Percentiles rank a stretch among this genome's conserved stretches.
These are phyloP conservation scores for Sebastes iracundus DNA, from an alignment of 2,797 vertebrate species.

Conservation along the genomic window DNA sequence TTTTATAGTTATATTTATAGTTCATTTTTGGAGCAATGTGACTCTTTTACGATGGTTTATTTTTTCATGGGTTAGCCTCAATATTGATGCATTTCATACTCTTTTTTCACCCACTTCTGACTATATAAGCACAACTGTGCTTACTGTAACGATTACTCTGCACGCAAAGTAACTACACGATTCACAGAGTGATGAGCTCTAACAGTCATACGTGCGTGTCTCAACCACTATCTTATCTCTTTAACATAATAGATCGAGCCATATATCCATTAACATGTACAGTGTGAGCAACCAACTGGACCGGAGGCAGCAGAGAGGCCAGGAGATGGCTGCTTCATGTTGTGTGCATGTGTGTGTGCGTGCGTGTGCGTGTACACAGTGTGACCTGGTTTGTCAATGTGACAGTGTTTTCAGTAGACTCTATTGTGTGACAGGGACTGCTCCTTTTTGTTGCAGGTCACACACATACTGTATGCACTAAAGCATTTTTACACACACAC, in stretches of 20 bases:
- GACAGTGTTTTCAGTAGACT: neutral
- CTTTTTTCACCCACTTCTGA: neutral
- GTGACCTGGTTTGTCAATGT: neutral
- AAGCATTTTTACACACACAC: neutral
- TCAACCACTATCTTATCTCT: neutral
- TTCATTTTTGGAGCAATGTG: neutral
- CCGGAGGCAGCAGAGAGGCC: constrained; percentile 2
- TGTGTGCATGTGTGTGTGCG: neutral
- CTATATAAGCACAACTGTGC: neutral
- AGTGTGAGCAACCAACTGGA: constrained; percentile 21
- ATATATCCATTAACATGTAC: constrained; percentile 20
- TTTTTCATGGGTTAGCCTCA: neutral
- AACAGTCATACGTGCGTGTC: neutral
- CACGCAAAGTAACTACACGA: neutral
- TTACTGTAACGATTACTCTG: neutral
- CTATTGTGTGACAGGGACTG: neutral
- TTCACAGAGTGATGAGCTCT: neutral
- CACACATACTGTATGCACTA: neutral
- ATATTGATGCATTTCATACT: neutral
- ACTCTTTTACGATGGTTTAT: neutral
- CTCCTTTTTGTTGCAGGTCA: neutral
- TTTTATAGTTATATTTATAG: neutral
- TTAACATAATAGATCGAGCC: neutral
- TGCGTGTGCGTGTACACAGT: neutral
- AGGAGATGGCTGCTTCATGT: neutral